Conservation (phyloP, 2,113 vertebrate species). For the Glareola pratincola region DNA sequence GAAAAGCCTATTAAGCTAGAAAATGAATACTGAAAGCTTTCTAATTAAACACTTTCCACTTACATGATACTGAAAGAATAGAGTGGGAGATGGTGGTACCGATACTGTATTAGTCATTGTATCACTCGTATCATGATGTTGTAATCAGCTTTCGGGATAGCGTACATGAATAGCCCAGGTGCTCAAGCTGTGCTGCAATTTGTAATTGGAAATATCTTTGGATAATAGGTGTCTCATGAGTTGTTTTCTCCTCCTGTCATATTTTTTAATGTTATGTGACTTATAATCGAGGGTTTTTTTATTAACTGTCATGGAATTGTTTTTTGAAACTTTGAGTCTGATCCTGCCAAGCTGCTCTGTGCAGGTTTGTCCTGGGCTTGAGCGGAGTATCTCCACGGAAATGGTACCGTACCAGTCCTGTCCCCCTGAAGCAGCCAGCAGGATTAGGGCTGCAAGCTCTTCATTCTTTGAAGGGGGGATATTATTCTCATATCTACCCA, state of each 20-base stretch:
- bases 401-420: not conserved
- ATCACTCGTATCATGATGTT: slow-evolving; percentile 58
- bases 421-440: not conserved
- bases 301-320: not conserved
- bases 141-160: slow-evolving; percentile 57
- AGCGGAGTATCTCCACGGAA: not conserved
- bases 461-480: too few relatives aligned
- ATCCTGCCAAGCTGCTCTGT: not conserved
- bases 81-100: slow-evolving; percentile 34
- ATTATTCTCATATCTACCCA: not conserved
- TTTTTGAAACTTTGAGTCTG: not conserved
- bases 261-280: slow-evolving; percentile 25
- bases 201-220: slow-evolving; percentile 65
- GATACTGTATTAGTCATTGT: slow-evolving; percentile 60
- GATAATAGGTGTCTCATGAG: slow-evolving; percentile 51
- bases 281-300: slow-evolving; percentile 38
- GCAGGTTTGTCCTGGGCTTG: not conserved
- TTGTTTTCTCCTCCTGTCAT: slow-evolving; percentile 43
- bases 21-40: slow-evolving; percentile 74
- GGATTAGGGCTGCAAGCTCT: not conserved
- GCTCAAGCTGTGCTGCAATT: slow-evolving; percentile 36
- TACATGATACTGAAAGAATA: slow-evolving; percentile 63
- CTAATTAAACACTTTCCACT: slow-evolving; percentile 74
- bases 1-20: slow-evolving; percentile 69
- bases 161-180: slow-evolving; percentile 41